These are phyloP conservation scores for Oscheius sp. DNA, from an alignment of 1,140 invertebrate species.

Conservation along the genomic window DNA sequence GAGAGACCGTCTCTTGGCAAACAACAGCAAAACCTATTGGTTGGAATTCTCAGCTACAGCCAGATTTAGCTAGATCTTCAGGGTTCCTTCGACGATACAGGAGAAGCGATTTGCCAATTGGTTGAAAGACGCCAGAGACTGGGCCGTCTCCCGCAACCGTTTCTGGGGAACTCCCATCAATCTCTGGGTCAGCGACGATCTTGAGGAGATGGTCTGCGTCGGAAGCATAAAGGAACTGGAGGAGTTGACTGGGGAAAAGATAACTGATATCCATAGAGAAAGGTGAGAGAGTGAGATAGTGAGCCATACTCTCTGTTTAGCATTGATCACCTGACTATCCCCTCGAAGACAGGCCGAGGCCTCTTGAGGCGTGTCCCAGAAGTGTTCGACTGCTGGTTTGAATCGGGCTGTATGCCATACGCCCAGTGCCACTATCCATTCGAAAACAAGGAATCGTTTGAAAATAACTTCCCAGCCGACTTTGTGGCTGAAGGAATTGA, in stretches of 20 bases:
- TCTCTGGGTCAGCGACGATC: slow-evolving; percentile 90
- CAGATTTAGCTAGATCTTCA: slow-evolving; percentile 41
- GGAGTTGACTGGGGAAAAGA: slow-evolving; percentile 74
- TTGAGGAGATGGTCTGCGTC: slow-evolving; percentile 88
- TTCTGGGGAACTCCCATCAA: slow-evolving; percentile 99
- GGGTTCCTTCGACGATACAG: slow-evolving; percentile 93
- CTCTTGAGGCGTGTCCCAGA: slow-evolving; percentile 80
- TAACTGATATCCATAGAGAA: slow-evolving; percentile 91
- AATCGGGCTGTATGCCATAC: slow-evolving; percentile 98
- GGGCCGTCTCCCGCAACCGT: slow-evolving; percentile 92
- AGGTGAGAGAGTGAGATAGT: slow-evolving; percentile 62
- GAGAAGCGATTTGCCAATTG: slow-evolving; percentile 99
- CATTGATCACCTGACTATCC: slow-evolving; percentile 89
- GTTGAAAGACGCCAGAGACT: slow-evolving; percentile 92
- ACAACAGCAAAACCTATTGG: slow-evolving; percentile 89
- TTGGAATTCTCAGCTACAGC: slow-evolving; percentile 44
- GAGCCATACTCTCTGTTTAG: slow-evolving; percentile 53
- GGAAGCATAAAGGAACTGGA: slow-evolving; percentile 89
- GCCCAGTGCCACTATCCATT: slow-evolving; percentile 91
- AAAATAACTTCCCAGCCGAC: slow-evolving; percentile 93
- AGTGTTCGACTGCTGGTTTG: slow-evolving; percentile 99
- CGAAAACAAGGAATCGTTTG: slow-evolving; percentile 84
- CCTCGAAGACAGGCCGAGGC: slow-evolving; percentile 78
- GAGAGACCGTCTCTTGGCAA: slow-evolving; percentile 74
- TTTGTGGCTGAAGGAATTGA: slow-evolving; percentile 96